Percentiles rank a stretch among this genome's conserved stretches.
Conservation (phyloP, 2,888 invertebrate species). For the Caenorhabditis drosophilae region DNA sequence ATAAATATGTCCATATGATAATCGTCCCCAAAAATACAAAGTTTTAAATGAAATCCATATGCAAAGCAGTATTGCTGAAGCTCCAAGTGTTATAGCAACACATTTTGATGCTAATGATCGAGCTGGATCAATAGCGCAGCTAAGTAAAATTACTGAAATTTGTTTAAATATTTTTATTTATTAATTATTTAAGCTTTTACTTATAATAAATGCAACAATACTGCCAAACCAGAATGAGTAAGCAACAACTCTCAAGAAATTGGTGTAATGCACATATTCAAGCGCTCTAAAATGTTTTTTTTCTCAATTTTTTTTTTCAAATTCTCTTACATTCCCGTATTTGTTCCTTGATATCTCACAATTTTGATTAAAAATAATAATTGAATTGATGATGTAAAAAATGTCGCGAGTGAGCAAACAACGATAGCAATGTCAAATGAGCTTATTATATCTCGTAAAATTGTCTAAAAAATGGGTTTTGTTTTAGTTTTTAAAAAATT, state of each 20-base stretch:
- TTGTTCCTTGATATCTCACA: conserved; percentile 17
- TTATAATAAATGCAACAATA: conserved; percentile 30
- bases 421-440: conserved; percentile 42
- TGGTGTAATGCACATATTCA: conserved; percentile 29
- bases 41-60: conserved; percentile 27
- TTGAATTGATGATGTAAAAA: conserved; percentile 42
- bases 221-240: conserved; percentile 49
- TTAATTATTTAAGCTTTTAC: conserved; percentile 4
- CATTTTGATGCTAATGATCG: conserved; percentile 39
- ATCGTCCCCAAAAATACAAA: conserved; percentile 31
- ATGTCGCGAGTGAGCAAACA: conserved; percentile 30
- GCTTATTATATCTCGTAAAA: conserved; percentile 29
- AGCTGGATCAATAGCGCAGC: conserved; percentile 30
- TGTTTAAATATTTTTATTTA: background rate
- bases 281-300: conserved; percentile 40
- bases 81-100: conserved; percentile 38
- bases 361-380: conserved; percentile 36
- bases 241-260: conserved; percentile 41
- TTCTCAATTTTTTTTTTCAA: background rate
- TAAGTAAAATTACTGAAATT: conserved; percentile 41
- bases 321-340: conserved; percentile 16
- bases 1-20: conserved; percentile 26
- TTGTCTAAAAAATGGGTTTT: conserved; percentile 2
- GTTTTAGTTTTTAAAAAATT: background rate
- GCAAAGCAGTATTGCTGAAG: conserved; percentile 37